A percentile compares a stretch with the other conserved stretches of the same genome.
These are phyloP conservation scores for Clusia tigrina DNA, from an alignment of 2,888 invertebrate genomes.

Conservation along the genomic window DNA sequence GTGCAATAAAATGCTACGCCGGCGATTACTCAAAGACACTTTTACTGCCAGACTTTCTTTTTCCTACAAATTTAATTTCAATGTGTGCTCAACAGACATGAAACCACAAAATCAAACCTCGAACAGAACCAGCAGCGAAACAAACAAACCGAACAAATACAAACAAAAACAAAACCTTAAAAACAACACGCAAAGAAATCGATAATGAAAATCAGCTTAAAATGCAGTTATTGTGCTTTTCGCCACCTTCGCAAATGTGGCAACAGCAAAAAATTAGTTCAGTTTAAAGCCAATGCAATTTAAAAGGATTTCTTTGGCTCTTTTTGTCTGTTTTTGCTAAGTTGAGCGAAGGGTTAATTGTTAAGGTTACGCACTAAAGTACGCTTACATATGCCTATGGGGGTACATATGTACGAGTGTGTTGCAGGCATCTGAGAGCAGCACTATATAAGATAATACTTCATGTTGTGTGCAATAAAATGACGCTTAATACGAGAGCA, in stretches of 20 bases:
- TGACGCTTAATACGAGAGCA: no score
- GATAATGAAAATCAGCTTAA: conserved; percentile 22
- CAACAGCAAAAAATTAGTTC: conserved; percentile 13
- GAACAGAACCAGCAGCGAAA: neutral
- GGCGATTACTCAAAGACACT: neutral
- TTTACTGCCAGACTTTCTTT: neutral
- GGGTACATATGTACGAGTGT: neutral
- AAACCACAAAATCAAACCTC: neutral
- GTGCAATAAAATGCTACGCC: neutral
- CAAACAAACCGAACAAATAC: neutral
- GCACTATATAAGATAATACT: neutral
- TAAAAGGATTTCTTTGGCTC: neutral
- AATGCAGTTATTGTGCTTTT: conserved; percentile 16
- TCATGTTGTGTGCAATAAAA: neutral
- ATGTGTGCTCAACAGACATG: neutral
- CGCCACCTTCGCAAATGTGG: conserved; percentile 15
- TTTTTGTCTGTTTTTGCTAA: no score
- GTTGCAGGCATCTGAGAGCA: neutral
- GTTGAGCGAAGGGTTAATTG: conserved; percentile 16
- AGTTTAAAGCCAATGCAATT: neutral
- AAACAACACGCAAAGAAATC: neutral
- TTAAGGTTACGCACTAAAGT: conserved; percentile 8
- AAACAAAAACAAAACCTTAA: neutral
- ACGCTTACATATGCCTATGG: neutral
- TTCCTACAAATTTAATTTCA: neutral